Conservation (phyloP, 2,797 vertebrate species). For the Acanthurus leucopareius region DNA sequence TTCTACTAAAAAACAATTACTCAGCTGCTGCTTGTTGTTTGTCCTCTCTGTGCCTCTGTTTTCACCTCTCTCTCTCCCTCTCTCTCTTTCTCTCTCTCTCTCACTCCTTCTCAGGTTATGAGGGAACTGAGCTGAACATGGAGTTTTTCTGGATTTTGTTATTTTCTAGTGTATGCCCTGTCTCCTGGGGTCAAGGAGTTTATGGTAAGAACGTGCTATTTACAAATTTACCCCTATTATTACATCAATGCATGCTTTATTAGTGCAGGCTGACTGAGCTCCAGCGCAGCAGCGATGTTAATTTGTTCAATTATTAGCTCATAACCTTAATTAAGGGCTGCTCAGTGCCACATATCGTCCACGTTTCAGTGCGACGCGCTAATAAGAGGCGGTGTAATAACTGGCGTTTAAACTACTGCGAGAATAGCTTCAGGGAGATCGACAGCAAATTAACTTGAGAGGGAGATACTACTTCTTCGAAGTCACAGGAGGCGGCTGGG, state of each 20-base stretch:
- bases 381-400: constrained; percentile 51
- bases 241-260: constrained; percentile 35
- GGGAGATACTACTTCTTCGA: constrained; percentile 60
- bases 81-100: background rate
- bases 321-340: constrained; percentile 59
- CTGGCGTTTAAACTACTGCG: constrained; percentile 51
- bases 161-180: constrained; percentile 82
- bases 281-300: constrained; percentile 13
- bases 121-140: constrained; percentile 87
- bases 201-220: constrained; percentile 82
- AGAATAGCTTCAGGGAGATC: constrained; percentile 59
- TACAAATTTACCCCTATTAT: constrained; percentile 24
- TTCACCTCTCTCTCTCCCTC: background rate
- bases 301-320: constrained; percentile 60
- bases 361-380: constrained; percentile 14
- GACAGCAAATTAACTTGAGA: constrained; percentile 69
- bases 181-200: constrained; percentile 84
- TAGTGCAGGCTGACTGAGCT: constrained; percentile 37
- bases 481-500: constrained; percentile 52
- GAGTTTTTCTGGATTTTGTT: constrained; percentile 89
- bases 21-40: constrained; percentile 37
- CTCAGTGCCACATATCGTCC: constrained; percentile 40
- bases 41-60: background rate
- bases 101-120: constrained; percentile 82
- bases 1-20: constrained; percentile 23